These are phyloP conservation scores for Margaritifera margaritifera DNA, from an alignment of 2,888 invertebrate species.

Conservation along the genomic window DNA sequence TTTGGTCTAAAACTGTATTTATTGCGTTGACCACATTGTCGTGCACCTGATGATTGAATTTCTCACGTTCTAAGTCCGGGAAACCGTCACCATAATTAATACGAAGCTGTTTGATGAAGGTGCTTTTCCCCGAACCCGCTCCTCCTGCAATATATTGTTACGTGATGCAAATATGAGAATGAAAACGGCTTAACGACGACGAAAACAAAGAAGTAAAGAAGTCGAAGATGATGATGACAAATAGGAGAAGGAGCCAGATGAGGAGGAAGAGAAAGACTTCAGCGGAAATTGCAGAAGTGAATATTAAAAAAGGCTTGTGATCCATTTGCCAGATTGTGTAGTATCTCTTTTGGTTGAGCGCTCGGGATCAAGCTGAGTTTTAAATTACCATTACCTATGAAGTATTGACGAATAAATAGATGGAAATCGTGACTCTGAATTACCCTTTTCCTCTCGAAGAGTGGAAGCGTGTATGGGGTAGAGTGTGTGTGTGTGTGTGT, in stretches of 20 bases:
- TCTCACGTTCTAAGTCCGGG: constrained; percentile 53
- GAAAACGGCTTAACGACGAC: too few species aligned
- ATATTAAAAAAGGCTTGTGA: too few species aligned
- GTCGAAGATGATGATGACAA: neutral
- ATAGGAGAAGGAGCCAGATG: neutral
- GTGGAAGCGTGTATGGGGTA: too few species aligned
- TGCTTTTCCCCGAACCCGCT: constrained; percentile 66
- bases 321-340: too few species aligned
- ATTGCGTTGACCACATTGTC: constrained; percentile 63
- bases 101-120: constrained; percentile 67
- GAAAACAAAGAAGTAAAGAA: neutral
- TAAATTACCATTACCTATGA: too few species aligned
- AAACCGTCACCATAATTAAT: constrained; percentile 66
- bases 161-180: neutral
- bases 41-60: constrained; percentile 52
- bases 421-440: too few species aligned
- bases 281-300: neutral
- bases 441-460: too few species aligned
- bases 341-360: too few species aligned
- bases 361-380: too few species aligned
- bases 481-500: too few species aligned
- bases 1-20: constrained; percentile 59
- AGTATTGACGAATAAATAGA: too few species aligned
- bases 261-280: neutral
- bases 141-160: constrained; percentile 48